Conservation (phyloP, 2,888 invertebrate species). For the Melipona bicolor region DNA sequence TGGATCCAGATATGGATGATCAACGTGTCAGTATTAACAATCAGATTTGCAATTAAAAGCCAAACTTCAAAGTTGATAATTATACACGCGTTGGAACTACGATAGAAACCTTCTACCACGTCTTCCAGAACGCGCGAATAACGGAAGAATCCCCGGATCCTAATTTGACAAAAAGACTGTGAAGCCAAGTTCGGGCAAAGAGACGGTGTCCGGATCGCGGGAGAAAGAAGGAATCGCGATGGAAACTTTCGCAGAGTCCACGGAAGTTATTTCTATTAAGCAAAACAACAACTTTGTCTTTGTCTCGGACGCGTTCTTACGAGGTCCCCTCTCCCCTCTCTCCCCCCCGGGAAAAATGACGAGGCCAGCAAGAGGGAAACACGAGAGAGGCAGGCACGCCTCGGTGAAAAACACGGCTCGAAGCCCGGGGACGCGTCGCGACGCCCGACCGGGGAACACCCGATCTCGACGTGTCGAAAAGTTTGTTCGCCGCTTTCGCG, state of each 20-base stretch:
- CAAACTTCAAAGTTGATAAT: too few relatives aligned
- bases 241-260: constrained; percentile 18
- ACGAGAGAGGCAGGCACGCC: neutral
- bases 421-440: constrained; percentile 36
- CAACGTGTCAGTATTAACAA: too few relatives aligned
- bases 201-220: neutral
- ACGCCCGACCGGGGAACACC: constrained; percentile 35
- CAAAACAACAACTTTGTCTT: constrained; percentile 36
- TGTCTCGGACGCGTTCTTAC: constrained; percentile 17
- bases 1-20: too few relatives aligned
- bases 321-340: too few relatives aligned
- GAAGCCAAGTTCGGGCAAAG: too few relatives aligned
- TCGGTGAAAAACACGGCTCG: neutral
- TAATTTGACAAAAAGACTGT: too few relatives aligned
- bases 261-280: constrained; percentile 23
- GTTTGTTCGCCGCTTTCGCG: constrained; percentile 63
- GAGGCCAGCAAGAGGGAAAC: neutral
- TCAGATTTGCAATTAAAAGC: too few relatives aligned
- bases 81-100: too few relatives aligned
- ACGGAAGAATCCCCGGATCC: too few relatives aligned
- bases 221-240: neutral
- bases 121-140: too few relatives aligned
- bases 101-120: too few relatives aligned
- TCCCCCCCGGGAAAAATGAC: constrained; percentile 31
- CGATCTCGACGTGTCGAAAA: constrained; percentile 54